Conservation (phyloP, 2,888 invertebrate genomes). For the Drosophila testacea region DNA sequence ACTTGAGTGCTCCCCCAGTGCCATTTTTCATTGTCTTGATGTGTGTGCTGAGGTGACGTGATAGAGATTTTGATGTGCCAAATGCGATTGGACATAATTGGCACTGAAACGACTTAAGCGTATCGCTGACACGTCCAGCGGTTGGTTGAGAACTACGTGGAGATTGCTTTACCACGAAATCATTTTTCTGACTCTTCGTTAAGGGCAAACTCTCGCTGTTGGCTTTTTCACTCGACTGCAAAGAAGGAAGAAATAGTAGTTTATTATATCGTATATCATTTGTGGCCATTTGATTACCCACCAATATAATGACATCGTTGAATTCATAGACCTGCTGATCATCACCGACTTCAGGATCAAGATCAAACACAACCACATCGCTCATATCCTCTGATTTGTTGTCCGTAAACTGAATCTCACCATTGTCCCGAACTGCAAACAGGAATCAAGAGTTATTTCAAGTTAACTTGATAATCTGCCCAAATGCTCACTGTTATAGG, state of each 20-base stretch:
- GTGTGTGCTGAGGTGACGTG: conserved; percentile 88
- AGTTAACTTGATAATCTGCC: neutral
- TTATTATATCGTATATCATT: neutral
- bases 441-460: neutral
- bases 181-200: conserved; percentile 26
- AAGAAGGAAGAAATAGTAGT: neutral
- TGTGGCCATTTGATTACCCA: conserved; percentile 1
- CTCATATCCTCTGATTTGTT: conserved; percentile 60
- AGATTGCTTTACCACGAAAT: conserved; percentile 40
- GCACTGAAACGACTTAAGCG: conserved; percentile 87
- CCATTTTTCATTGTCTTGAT: conserved; percentile 87
- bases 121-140: conserved; percentile 66
- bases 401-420: conserved; percentile 78
- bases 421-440: conserved; percentile 76
- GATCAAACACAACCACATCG: conserved; percentile 72
- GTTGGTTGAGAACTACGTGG: conserved; percentile 22
- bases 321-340: conserved; percentile 63
- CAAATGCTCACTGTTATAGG: conserved; percentile 66
- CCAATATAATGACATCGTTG: conserved; percentile 86
- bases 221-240: conserved; percentile 51
- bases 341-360: conserved; percentile 51
- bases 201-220: neutral
- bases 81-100: conserved; percentile 88
- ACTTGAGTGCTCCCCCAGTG: conserved; percentile 84
- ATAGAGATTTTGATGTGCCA: conserved; percentile 87